A percentile compares a stretch with the other conserved stretches of the same genome.
Conservation (phyloP, 2,113 vertebrate species). For the Cervus canadensis region DNA sequence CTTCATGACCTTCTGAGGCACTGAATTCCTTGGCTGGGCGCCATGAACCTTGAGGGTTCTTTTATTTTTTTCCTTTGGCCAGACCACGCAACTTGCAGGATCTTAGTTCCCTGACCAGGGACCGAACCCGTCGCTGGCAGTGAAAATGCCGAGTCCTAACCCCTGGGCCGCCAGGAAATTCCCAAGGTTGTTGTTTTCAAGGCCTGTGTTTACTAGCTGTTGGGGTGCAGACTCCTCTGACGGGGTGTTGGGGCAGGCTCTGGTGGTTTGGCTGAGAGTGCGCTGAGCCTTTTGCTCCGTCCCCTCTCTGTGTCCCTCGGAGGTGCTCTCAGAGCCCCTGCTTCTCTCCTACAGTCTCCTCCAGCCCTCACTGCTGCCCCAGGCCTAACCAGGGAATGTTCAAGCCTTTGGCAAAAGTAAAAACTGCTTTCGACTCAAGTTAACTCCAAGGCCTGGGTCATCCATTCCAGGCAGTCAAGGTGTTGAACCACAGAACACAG, state of each 20-base stretch:
- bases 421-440: fast-evolving
- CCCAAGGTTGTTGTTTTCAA: neutral
- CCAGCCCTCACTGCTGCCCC: neutral
- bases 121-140: neutral
- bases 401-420: neutral
- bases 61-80: neutral
- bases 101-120: neutral
- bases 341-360: neutral
- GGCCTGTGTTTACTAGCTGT: neutral
- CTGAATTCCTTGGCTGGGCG: neutral
- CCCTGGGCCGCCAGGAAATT: neutral
- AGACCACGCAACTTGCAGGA: neutral
- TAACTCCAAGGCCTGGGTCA: fast-evolving
- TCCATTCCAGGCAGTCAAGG: neutral
- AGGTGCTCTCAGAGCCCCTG: fast-evolving
- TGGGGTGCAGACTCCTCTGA: neutral
- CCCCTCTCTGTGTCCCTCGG: fast-evolving
- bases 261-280: fast-evolving
- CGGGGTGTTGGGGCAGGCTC: fast-evolving
- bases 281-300: fast-evolving
- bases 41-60: neutral
- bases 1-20: fast-evolving
- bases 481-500: neutral
- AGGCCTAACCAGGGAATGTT: neutral
- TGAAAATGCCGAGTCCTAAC: neutral